Base-by-base conservation (phyloP, 1,140 invertebrate genomes). In the Aporrectodea caliginosa region DNA sequence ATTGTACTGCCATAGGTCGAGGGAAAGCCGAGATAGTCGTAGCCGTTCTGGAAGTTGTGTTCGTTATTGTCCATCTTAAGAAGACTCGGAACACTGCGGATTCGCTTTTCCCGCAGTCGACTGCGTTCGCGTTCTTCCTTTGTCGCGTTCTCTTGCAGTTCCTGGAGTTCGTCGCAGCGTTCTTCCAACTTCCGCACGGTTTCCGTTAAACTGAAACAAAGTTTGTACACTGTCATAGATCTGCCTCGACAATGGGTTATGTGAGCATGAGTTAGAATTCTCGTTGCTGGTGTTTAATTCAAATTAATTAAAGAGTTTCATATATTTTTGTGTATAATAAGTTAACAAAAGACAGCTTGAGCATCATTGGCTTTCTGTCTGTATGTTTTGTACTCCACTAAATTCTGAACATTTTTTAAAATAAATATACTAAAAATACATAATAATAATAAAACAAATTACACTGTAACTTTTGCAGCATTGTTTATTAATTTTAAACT, bases 41-140 rank as follows among this genome's bases (percentile, higher is more conserved):
- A 74, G 33, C 43, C 43, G 27, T 72, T 32, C 14, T 32, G 70
- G 14, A 29, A 29, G n/a, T 35, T 58, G 35, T 35, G 33, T 22
- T 43, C 75, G 31, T 58, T 43, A 35, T 58, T 35, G 14, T 29
- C 29, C 33, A 58, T 68, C 14, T 43, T 68, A 35, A 35, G n/a
- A n/a, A 76, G 75, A 58, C 75, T 76, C 29, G 75, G 75, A 68
- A 76, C 75, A 68, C 75, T 76, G 75, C 27, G 33, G 29, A 43
- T 68, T 35, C 75, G 34, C 31, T 68, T 76, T 27, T 34, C 16
- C 31, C 31, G 22, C 34, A 74, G n/a, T 16, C 16, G 31, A 34
- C n/a, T 32, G 16, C n/a, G 73, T 33, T 30, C 34, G 29, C 34
- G 22, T 30, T 30, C n/a, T 30, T 31, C 31, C 33, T 74, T 74